phyloP scores from a whole-genome alignment of 2,888 invertebrate genomes.

The Pomacea canaliculata region DNA sequence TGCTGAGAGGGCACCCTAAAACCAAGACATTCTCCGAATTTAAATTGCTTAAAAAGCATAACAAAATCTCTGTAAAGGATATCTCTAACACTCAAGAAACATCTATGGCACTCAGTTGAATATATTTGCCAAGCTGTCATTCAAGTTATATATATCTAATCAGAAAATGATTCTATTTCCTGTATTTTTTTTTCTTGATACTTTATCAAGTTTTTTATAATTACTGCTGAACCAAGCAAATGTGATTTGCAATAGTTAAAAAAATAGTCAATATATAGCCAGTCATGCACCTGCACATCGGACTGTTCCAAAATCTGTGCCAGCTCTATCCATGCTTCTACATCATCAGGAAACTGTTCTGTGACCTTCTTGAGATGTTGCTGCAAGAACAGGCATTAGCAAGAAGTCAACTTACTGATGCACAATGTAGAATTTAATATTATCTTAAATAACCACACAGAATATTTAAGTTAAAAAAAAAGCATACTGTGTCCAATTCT shows the following conservation, averaged over 20 bases:
- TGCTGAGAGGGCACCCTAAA: conserved; percentile 85
- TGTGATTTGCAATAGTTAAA: no score
- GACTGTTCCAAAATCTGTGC: conserved; percentile 98
- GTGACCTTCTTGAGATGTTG: conserved; percentile 92
- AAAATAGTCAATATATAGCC: no score
- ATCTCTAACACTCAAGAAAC: no score
- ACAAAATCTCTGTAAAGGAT: no score
- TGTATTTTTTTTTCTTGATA: no score
- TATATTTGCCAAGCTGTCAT: no score
- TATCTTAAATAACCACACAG: not conserved
- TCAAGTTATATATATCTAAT: no score
- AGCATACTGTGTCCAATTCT: no score
- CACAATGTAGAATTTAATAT: not conserved
- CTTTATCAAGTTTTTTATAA: no score
- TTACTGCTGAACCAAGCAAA: no score
- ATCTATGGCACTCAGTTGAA: no score
- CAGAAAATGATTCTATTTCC: no score
- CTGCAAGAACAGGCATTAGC: conserved; percentile 65
- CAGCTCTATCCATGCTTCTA: conserved; percentile 99
- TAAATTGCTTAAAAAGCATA: not conserved
- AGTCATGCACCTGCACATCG: conserved; percentile 74
- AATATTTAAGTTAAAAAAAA: not conserved
- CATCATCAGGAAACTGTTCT: conserved; percentile 97
- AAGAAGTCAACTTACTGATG: not conserved
- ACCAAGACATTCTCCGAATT: not conserved